Evolutionary conservation across 2,888 invertebrate species (phyloP).

Genomic region (Rhagonycha fulva): DNA sequence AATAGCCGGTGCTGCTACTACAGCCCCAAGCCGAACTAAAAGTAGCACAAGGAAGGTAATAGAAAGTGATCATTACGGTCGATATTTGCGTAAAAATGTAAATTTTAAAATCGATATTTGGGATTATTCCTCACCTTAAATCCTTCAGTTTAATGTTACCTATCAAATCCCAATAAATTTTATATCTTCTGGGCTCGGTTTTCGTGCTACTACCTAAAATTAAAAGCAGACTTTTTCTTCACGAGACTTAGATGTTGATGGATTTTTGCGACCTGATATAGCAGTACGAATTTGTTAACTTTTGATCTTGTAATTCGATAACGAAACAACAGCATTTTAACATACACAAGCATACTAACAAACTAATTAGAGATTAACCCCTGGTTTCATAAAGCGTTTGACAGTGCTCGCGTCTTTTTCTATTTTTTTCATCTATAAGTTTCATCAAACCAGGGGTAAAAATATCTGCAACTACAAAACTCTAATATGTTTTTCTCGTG

Average conservation of each 20-base stretch:
- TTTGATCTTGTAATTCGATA: neutral
- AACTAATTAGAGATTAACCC: conserved; percentile 14
- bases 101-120: too few relatives aligned
- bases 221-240: too few relatives aligned
- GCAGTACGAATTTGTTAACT: conserved; percentile 19
- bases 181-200: too few relatives aligned
- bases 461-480: neutral
- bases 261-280: neutral
- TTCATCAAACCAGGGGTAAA: neutral
- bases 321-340: conserved; percentile 14
- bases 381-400: neutral
- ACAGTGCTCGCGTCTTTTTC: neutral
- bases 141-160: too few relatives aligned
- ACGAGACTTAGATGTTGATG: neutral
- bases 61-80: too few relatives aligned
- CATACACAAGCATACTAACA: conserved; percentile 30
- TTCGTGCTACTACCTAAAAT: too few relatives aligned
- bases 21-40: too few relatives aligned
- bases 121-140: too few relatives aligned
- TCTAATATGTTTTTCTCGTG: conserved; percentile 20
- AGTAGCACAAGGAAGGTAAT: too few relatives aligned
- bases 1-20: too few relatives aligned
- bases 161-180: too few relatives aligned
- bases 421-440: neutral
- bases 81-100: too few relatives aligned